A percentile compares a stretch with the other conserved stretches of the same genome.
These are phyloP conservation scores for Vollenhovia emeryi DNA, from an alignment of 1,140 invertebrate genomes.

Conservation along the genomic window DNA sequence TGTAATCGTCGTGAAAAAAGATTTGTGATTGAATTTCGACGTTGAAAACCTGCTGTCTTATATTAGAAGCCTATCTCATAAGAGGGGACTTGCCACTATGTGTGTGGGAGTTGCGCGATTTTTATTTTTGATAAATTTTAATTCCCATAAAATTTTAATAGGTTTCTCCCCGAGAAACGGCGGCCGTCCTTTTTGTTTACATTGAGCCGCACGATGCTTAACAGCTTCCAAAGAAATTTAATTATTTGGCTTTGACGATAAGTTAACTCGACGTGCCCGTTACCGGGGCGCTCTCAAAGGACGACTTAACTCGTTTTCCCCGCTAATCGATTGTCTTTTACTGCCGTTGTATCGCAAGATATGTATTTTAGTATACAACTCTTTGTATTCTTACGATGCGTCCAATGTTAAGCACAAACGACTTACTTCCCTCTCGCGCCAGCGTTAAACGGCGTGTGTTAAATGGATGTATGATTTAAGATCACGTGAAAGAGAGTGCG, in stretches of 20 bases:
- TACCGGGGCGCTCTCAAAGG: constrained; percentile 20
- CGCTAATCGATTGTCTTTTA: constrained; percentile 18
- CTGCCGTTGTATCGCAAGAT: not conserved
- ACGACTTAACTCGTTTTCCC: constrained; percentile 10
- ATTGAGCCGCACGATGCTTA: not conserved
- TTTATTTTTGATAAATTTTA: constrained; percentile 5
- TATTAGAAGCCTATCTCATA: too few relatives aligned
- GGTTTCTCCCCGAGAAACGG: not conserved
- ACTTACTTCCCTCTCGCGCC: not conserved
- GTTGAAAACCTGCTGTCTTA: too few relatives aligned
- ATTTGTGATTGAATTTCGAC: too few relatives aligned
- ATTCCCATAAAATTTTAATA: too few relatives aligned
- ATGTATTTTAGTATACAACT: not conserved
- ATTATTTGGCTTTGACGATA: constrained; percentile 37
- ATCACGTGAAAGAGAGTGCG: not conserved
- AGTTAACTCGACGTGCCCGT: constrained; percentile 22
- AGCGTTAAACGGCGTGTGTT: not conserved
- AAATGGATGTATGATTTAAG: not conserved
- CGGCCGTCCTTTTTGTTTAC: not conserved
- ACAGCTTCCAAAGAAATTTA: constrained; percentile 17
- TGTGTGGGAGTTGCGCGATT: not conserved
- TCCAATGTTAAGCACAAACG: not conserved
- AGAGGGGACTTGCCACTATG: too few relatives aligned
- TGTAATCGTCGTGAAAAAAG: too few relatives aligned
- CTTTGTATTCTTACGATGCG: not conserved